Percentiles rank a stretch among this genome's conserved stretches.
These are phyloP conservation scores for Lasaia peninsularis DNA, from an alignment of 1,140 invertebrate genomes.

Conservation along the genomic window DNA sequence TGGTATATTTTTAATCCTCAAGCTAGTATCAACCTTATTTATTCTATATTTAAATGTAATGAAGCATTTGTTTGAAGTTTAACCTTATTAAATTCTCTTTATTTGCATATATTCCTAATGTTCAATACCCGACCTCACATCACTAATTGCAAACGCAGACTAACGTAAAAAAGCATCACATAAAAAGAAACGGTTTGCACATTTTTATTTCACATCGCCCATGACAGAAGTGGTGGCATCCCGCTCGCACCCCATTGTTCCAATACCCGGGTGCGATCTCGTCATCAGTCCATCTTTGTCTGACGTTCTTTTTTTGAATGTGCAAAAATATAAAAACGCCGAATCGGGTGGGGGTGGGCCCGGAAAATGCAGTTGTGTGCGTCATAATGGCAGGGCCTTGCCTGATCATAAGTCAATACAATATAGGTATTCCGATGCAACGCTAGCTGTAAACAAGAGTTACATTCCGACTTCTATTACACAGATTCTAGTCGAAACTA, in stretches of 20 bases:
- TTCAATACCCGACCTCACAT: conserved; percentile 62
- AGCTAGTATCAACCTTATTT: conserved; percentile 45
- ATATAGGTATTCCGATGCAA: conserved; percentile 37
- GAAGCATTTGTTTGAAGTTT: conserved; percentile 47
- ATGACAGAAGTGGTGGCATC: conserved; percentile 63
- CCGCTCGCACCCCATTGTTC: conserved; percentile 65
- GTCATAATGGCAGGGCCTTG: conserved; percentile 67
- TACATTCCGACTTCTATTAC: background rate
- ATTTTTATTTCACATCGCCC: conserved; percentile 69
- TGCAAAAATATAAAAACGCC: conserved; percentile 76
- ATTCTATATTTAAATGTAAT: no score
- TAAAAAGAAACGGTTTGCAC: conserved; percentile 72
- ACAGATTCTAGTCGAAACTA: background rate
- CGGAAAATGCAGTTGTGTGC: conserved; percentile 57
- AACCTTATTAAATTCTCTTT: conserved; percentile 28
- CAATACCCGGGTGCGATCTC: conserved; percentile 40
- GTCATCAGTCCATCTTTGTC: conserved; percentile 76
- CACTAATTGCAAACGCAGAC: conserved; percentile 76
- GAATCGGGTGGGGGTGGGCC: conserved; percentile 55
- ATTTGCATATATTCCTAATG: conserved; percentile 67
- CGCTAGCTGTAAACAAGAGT: conserved; percentile 27
- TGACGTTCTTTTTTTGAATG: conserved; percentile 72
- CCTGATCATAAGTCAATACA: conserved; percentile 72
- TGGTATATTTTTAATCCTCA: conserved; percentile 25
- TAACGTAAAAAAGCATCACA: conserved; percentile 74